A percentile compares a stretch with the other conserved stretches of the same genome.
phyloP scores from a whole-genome alignment of 1,140 invertebrate genomes.

The Muscidifurax raptorellus region DNA sequence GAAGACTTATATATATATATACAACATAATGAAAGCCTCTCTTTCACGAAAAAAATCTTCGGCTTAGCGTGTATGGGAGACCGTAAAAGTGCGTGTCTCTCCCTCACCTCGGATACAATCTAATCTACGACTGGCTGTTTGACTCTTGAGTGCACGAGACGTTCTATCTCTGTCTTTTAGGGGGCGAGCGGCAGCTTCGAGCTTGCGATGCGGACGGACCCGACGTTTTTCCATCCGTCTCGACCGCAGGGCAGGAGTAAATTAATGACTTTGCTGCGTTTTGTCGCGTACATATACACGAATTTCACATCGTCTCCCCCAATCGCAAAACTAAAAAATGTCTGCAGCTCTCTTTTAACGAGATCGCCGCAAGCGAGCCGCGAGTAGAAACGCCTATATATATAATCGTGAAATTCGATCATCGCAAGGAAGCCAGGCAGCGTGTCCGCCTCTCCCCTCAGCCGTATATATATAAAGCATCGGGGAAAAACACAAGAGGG shows the following conservation, averaged over 20 bases:
- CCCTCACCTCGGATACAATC: conserved; percentile 50
- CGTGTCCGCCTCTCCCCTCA: background rate
- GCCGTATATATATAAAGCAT: too few relatives aligned
- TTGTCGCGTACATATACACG: too few relatives aligned
- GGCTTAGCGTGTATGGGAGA: background rate
- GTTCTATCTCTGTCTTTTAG: background rate
- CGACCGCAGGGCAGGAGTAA: background rate
- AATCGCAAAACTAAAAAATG: background rate
- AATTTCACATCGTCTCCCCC: background rate
- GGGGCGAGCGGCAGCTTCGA: background rate
- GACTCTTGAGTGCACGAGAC: conserved; percentile 36
- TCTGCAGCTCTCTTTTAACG: background rate
- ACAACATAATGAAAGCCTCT: conserved; percentile 66
- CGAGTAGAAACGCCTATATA: background rate
- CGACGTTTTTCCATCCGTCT: background rate
- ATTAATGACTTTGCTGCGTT: background rate
- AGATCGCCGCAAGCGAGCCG: background rate
- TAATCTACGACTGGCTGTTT: conserved; percentile 57
- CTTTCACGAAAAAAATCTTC: conserved; percentile 61
- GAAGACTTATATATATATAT: too few relatives aligned
- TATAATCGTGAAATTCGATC: conserved; percentile 22
- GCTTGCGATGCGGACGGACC: background rate
- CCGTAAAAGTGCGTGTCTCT: conserved; percentile 47
- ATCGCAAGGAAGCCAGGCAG: background rate
- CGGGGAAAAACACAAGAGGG: conserved; percentile 2